These are phyloP conservation scores for rat (Rattus norvegicus) DNA, from an alignment of 2,113 vertebrate species.

Conservation along the genomic window GRCr8 NC_086025.1:27386501-27387000, in stretches of 20 bases:
- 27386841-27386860: not conserved
- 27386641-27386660: not conserved
- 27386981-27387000: slow-evolving; percentile 91
- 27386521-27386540: slow-evolving; percentile 32
- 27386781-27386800: not conserved
- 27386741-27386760: not conserved
- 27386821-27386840: not conserved
- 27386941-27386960: slow-evolving; percentile 86
- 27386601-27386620: slow-evolving; percentile 11
- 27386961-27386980: slow-evolving; percentile 94
- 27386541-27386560: slow-evolving; percentile 36
- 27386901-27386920: not conserved
- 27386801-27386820: not conserved
- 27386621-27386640: not conserved
- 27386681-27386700: slow-evolving; percentile 19
- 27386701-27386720: not conserved
- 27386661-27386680: slow-evolving; percentile 20
- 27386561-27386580: slow-evolving; percentile 31
- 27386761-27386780: not conserved
- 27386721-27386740: not conserved
- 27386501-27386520: not conserved
- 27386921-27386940: not conserved
- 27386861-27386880: not conserved
- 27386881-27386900: not conserved
- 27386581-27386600: not conserved